Conservation (phyloP, 2,888 invertebrate species). For the Mythimna albipuncta region DNA sequence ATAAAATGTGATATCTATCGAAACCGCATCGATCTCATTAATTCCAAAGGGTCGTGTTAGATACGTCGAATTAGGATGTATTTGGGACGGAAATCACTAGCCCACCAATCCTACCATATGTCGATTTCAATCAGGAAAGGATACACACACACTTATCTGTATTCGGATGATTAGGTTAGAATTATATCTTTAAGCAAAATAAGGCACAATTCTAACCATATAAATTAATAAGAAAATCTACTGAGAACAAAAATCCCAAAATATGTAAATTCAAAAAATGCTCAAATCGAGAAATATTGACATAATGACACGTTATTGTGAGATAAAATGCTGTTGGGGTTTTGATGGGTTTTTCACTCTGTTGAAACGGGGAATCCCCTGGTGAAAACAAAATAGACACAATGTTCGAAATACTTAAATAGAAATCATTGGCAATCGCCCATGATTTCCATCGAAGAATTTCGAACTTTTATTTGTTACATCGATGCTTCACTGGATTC, state of each 20-base stretch:
- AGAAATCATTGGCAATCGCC: too few species aligned
- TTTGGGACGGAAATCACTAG: conserved; percentile 80
- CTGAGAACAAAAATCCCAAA: neutral
- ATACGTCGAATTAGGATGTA: conserved; percentile 79
- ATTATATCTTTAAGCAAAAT: conserved; percentile 1
- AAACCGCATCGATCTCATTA: conserved; percentile 78
- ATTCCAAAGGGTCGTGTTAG: conserved; percentile 78
- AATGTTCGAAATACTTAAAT: too few species aligned
- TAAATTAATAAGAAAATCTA: neutral
- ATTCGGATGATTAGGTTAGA: conserved; percentile 7
- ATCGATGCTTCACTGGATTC: conserved; percentile 33
- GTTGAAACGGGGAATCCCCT: too few species aligned
- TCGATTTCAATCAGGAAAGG: conserved; percentile 78
- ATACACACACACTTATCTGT: conserved; percentile 15
- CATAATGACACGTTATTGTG: neutral
- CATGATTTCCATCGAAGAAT: neutral
- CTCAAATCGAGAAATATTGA: neutral
- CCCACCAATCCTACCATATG: conserved; percentile 76
- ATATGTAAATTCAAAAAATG: neutral
- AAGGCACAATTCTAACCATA: too few species aligned
- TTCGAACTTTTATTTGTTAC: conserved; percentile 12
- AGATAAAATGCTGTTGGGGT: neutral
- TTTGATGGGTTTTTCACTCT: too few species aligned
- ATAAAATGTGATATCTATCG: conserved; percentile 67
- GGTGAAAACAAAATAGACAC: too few species aligned